phyloP scores from a whole-genome alignment of 2,888 invertebrate species.

The Ischnus inquisitorius region DNA sequence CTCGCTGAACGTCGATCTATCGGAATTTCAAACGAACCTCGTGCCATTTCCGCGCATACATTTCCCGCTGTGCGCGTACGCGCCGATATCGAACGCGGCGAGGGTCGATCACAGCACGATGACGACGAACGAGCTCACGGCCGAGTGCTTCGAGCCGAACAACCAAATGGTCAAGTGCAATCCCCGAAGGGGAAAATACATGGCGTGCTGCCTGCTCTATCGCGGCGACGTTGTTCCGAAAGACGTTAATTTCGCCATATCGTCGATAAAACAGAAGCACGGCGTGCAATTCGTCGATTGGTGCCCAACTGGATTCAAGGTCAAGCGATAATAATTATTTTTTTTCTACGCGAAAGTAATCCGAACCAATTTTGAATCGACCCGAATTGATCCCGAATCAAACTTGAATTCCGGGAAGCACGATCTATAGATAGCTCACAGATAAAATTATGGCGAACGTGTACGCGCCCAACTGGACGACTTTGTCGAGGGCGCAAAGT shows the following conservation, averaged over 20 bases:
- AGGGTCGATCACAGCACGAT: conserved; percentile 84
- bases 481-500: no score
- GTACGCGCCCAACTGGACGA: no score
- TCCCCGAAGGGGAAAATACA: conserved; percentile 82
- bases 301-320: conserved; percentile 88
- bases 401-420: no score
- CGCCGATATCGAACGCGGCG: conserved; percentile 86
- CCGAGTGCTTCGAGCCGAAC: conserved; percentile 67
- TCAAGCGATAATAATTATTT: conserved; percentile 56
- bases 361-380: no score
- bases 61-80: conserved; percentile 85
- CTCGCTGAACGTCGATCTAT: conserved; percentile 70
- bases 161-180: conserved; percentile 71
- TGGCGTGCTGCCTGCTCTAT: conserved; percentile 82
- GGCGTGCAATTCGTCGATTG: conserved; percentile 87
- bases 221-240: conserved; percentile 77
- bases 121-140: conserved; percentile 65
- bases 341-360: not conserved
- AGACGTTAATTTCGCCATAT: conserved; percentile 86
- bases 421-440: no score
- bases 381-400: no score
- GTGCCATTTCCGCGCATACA: conserved; percentile 72
- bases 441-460: no score
- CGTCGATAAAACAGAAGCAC: conserved; percentile 87
- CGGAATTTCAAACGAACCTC: conserved; percentile 73